Conservation (phyloP, 2,888 invertebrate species). For the Elgonia sp. region DNA sequence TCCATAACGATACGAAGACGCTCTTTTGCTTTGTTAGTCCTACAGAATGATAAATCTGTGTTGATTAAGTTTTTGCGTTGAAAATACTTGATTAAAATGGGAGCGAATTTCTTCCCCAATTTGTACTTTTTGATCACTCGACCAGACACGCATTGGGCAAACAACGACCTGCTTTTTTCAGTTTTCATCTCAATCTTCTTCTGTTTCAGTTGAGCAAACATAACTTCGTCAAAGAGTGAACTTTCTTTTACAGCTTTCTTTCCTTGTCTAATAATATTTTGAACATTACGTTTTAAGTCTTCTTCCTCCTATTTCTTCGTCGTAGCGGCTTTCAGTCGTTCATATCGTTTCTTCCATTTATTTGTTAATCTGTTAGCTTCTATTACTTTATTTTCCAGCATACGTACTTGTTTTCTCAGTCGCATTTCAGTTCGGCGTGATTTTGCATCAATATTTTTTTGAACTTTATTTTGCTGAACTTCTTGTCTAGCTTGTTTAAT, state of each 20-base stretch:
- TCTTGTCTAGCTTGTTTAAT: conserved; percentile 12
- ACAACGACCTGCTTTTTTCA: conserved; percentile 61
- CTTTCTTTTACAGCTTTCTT: conserved; percentile 27
- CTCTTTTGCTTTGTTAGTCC: conserved; percentile 44
- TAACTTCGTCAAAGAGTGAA: conserved; percentile 39
- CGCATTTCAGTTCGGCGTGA: conserved; percentile 48
- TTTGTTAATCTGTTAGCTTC: background rate
- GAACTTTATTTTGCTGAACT: conserved; percentile 5
- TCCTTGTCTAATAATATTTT: conserved; percentile 47
- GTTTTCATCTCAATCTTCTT: conserved; percentile 37
- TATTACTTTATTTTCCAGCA: conserved; percentile 28
- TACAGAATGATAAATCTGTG: conserved; percentile 33
- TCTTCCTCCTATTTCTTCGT: conserved; percentile 24
- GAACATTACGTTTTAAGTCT: conserved; percentile 40
- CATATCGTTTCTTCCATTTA: conserved; percentile 57
- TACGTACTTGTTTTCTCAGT: conserved; percentile 16
- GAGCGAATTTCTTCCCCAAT: conserved; percentile 10
- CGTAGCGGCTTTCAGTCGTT: conserved; percentile 27
- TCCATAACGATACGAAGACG: conserved; percentile 37
- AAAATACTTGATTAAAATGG: conserved; percentile 44
- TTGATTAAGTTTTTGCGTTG: conserved; percentile 30
- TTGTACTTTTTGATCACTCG: conserved; percentile 60
- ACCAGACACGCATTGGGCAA: conserved; percentile 52
- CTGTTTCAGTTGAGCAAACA: conserved; percentile 45
- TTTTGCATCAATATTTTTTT: background rate